Percentiles rank a stretch among this genome's conserved stretches.
These are phyloP conservation scores for Aphelenchoides bicaudatus DNA, from an alignment of 2,888 invertebrate species.

Conservation along the genomic window DNA sequence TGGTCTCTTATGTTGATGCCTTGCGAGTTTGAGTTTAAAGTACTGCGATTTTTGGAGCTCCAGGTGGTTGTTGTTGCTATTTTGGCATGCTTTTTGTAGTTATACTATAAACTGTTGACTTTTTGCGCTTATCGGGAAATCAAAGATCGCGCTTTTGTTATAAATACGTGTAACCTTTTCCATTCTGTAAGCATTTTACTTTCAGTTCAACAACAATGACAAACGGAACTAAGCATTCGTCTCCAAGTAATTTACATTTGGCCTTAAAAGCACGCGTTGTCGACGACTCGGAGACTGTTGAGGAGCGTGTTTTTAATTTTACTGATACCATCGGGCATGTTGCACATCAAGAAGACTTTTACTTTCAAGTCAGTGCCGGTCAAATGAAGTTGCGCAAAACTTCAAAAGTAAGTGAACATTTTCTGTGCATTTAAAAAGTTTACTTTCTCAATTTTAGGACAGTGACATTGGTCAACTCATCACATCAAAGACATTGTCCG, in stretches of 20 bases:
- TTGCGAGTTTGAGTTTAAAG: too few relatives aligned
- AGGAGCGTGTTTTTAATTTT: conserved; percentile 24
- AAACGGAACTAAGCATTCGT: too few relatives aligned
- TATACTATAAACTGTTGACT: too few relatives aligned
- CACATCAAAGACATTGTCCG: conserved; percentile 19
- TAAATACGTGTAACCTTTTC: too few relatives aligned
- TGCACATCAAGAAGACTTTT: conserved; percentile 27
- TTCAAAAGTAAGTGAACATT: conserved; percentile 27
- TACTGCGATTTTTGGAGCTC: too few relatives aligned
- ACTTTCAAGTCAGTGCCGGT: conserved; percentile 37
- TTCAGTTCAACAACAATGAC: too few relatives aligned
- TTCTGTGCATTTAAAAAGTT: conserved; percentile 7
- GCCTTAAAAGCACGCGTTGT: conserved; percentile 29
- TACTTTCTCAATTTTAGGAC: conserved; percentile 2
- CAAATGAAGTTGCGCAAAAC: conserved; percentile 38
- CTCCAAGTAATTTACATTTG: conserved; percentile 9
- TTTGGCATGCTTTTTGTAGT: too few relatives aligned
- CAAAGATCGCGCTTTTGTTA: too few relatives aligned
- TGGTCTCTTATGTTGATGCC: too few relatives aligned
- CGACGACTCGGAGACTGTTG: conserved; percentile 44
- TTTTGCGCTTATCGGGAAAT: too few relatives aligned
- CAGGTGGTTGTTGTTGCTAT: too few relatives aligned
- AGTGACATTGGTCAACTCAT: conserved; percentile 16
- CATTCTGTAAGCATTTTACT: too few relatives aligned
- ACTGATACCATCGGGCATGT: conserved; percentile 32